Evolutionary conservation across 2,888 invertebrate species (phyloP).

Genomic region (Kuschelorhynchus macadamiae): DNA sequence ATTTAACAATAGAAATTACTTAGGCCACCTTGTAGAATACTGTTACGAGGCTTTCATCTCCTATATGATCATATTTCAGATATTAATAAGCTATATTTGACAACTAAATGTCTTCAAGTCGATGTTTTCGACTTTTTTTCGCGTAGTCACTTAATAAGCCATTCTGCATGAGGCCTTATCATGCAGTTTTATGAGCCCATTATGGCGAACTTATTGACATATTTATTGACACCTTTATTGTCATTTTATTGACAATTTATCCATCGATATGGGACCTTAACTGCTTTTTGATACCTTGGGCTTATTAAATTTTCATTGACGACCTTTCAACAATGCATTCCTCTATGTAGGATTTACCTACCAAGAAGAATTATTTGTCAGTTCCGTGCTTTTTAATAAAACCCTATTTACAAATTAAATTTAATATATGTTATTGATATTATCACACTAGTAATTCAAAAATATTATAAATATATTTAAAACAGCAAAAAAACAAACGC

Average conservation of each 20-base stretch:
- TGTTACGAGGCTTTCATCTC: too few relatives aligned
- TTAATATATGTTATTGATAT: too few relatives aligned
- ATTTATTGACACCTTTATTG: conserved; percentile 39
- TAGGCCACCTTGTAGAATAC: background rate
- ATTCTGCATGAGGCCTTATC: conserved; percentile 15
- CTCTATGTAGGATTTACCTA: conserved; percentile 12
- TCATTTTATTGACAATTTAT: conserved; percentile 35
- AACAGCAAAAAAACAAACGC: too few relatives aligned
- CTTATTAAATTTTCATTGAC: conserved; percentile 33
- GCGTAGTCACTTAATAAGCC: background rate
- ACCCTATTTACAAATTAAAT: too few relatives aligned
- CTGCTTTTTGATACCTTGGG: conserved; percentile 26
- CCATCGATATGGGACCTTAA: conserved; percentile 33
- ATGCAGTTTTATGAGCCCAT: conserved; percentile 27
- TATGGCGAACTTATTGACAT: conserved; percentile 32
- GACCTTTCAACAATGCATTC: conserved; percentile 16
- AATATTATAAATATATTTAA: background rate
- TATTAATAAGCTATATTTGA: conserved; percentile 3
- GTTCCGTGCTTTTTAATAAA: too few relatives aligned
- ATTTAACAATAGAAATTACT: background rate
- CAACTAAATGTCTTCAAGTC: background rate
- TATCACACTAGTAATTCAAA: too few relatives aligned
- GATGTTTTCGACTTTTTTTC: conserved; percentile 3
- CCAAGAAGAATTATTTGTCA: conserved; percentile 13
- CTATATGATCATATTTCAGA: conserved; percentile 7